Conservation (phyloP, 2,797 vertebrate species). For the Momotus momota region DNA sequence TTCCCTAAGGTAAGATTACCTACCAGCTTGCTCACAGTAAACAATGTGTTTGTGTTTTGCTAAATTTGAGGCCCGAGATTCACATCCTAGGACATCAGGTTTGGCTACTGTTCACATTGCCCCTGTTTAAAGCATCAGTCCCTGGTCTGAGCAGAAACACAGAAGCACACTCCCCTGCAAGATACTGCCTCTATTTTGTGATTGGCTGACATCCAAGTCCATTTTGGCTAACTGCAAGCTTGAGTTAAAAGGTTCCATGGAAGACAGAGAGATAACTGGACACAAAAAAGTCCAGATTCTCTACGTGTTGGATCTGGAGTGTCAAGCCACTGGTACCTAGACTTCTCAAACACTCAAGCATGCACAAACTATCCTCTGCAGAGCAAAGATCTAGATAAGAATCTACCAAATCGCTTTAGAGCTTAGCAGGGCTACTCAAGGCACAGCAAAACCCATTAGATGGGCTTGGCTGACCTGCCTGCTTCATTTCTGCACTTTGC, state of each 20-base stretch:
- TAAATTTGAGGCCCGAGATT: not conserved
- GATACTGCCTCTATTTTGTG: not conserved
- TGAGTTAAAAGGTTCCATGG: not conserved
- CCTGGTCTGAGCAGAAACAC: not conserved
- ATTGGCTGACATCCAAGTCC: not conserved
- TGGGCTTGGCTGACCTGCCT: not conserved
- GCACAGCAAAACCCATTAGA: not conserved
- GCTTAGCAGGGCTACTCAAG: not conserved
- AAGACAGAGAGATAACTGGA: not conserved
- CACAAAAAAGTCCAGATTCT: not conserved
- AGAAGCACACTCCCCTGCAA: not conserved
- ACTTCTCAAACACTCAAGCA: not conserved
- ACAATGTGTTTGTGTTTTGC: accelerated
- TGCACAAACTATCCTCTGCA: not conserved
- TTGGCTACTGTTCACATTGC: not conserved
- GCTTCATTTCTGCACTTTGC: not conserved
- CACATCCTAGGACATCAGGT: not conserved
- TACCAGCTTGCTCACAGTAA: not conserved
- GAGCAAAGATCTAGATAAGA: not conserved
- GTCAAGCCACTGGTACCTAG: not conserved
- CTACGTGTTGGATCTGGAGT: not conserved
- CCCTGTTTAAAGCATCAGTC: not conserved
- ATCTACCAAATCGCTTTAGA: not conserved
- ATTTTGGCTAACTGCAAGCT: not conserved
- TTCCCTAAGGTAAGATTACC: not conserved